Percentiles rank a stretch among this genome's conserved stretches.
phyloP scores from a whole-genome alignment of 2,113 vertebrate genomes.

The Grantiella picta region DNA sequence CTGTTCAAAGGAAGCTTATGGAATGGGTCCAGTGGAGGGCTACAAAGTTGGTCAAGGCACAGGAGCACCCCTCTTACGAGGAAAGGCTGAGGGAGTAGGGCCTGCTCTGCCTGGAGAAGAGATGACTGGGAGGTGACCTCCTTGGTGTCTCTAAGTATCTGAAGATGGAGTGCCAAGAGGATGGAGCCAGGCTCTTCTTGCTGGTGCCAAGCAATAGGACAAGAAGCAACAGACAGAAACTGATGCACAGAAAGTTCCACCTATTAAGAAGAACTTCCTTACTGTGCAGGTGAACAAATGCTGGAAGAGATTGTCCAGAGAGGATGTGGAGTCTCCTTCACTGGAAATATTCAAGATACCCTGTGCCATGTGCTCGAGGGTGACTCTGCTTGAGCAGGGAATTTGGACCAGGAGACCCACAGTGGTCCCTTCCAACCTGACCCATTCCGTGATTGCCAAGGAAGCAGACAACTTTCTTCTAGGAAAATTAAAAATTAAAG shows the following conservation, averaged over 20 bases:
- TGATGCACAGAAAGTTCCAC: not conserved
- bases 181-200: not conserved
- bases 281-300: accelerated
- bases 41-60: not conserved
- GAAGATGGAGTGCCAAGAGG: not conserved
- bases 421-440: not conserved
- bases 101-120: not conserved
- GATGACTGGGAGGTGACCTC: not conserved
- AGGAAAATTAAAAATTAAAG: not conserved
- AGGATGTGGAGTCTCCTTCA: not conserved
- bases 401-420: not conserved
- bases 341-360: not conserved
- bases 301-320: not conserved
- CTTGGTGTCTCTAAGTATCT: not conserved
- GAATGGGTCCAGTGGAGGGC: not conserved
- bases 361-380: not conserved
- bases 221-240: not conserved
- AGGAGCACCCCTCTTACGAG: not conserved
- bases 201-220: not conserved
- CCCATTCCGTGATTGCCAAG: not conserved
- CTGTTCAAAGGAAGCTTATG: not conserved
- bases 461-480: not conserved
- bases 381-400: not conserved
- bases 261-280: not conserved
- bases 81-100: not conserved